Evolutionary conservation across 92 coral and sea anemone genomes (phyloP), one percentile per base, ranked within the genome.

Genomic region (Porites evermanni): DNA sequence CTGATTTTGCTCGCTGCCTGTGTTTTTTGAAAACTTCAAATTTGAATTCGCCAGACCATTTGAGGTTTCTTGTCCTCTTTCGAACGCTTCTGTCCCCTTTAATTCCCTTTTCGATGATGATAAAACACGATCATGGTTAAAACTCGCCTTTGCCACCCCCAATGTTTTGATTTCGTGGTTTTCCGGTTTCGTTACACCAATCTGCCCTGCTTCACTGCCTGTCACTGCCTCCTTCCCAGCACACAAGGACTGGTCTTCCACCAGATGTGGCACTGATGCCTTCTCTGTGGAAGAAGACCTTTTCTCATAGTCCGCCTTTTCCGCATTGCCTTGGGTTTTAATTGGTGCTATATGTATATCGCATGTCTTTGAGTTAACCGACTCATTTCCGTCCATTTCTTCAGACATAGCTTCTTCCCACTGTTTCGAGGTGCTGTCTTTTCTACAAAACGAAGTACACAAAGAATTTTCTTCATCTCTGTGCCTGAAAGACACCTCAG

Each of bases 401-500:
- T 20, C 24, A 21, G 38, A 56, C 12, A 56, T 17, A 81, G 9
- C 59, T 38, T 7, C 65, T 70, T 12, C 7, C 47, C 19, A 3
- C 1, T 70, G 68, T 60, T 58, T 78, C 23, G 47, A 59, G 26
- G 52, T 16, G 8, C 69, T 68, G 47, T 70, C 64, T 44, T 53
- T 56, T 60, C 17, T 69, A 50, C 21, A 38, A 59, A 38, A 56
- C 1, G 78, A 70, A 14, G 59, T 23, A 18, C 53, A 65, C 1
- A 18, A n/a, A 6, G 66, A 70, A 16, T 56, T 70, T 6, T 19
- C 23, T 73, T 64, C 80, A 9, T 79, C 51, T 24, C 72, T 24
- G 18, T 83, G 60, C n/a, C 64, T 20, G 18, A 61, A 21, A 11
- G 87, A 83, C 8, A 83, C 58, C 72, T 74, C 87, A 18, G 72